These are phyloP conservation scores for Macropus fuliginosus DNA, from an alignment of 2,797 vertebrate species.

Conservation along the genomic window DNA sequence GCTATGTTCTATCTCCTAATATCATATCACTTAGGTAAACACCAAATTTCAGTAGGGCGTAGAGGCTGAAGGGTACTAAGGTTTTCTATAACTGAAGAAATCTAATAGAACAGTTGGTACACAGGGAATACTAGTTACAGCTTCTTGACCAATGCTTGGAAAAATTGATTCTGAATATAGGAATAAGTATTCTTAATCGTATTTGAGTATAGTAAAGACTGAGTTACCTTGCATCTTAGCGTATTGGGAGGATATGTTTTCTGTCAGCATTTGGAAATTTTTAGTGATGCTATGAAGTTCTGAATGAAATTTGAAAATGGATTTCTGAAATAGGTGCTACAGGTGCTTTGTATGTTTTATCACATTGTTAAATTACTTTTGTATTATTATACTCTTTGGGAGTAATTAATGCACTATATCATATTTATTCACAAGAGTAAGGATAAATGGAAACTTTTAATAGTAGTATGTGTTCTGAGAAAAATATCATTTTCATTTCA, in stretches of 20 bases:
- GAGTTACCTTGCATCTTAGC: not conserved
- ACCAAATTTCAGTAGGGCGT: not conserved
- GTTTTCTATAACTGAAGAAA: not conserved
- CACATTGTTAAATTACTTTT: not conserved
- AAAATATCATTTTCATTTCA: not conserved
- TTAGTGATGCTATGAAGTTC: not conserved
- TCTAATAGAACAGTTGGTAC: not conserved
- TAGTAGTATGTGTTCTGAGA: not conserved
- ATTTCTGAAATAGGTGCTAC: not conserved
- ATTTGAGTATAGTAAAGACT: not conserved
- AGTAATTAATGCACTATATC: not conserved
- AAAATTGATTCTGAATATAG: conserved; percentile 5
- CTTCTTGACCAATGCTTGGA: not conserved
- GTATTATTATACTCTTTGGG: not conserved
- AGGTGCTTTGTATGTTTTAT: conserved; percentile 6
- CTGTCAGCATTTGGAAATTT: not conserved
- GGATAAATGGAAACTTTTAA: not conserved
- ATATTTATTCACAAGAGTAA: not conserved
- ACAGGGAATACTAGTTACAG: not conserved
- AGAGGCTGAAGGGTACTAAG: not conserved
- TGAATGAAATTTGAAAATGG: conserved; percentile 1
- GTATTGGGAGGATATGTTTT: not conserved
- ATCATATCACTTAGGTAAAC: not conserved
- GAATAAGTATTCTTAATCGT: conserved; percentile 1
- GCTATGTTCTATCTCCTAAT: not conserved